phyloP scores from a whole-genome alignment of 2,113 vertebrate species.

The Mormyrus lacerda region DNA sequence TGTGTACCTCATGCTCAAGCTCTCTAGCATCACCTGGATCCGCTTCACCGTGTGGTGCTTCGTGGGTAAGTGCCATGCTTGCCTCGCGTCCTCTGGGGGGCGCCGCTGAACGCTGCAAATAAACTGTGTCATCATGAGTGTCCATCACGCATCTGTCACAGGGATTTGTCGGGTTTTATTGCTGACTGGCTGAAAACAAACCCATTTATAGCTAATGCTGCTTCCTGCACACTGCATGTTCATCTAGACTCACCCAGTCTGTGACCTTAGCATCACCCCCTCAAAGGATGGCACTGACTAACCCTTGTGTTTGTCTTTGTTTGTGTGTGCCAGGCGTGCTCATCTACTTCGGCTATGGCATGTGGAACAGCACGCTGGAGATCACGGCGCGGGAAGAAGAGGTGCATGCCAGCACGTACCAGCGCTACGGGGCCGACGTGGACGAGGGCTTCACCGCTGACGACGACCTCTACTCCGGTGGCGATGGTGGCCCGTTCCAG shows the following conservation, averaged over 20 bases:
- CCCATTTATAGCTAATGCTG: not conserved
- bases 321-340: conserved; percentile 68
- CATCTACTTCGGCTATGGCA: conserved; percentile 97
- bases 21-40: conserved; percentile 90
- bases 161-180: not conserved
- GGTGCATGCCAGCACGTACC: conserved; percentile 91
- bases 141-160: not conserved
- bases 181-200: not conserved
- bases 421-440: conserved; percentile 82
- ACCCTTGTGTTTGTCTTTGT: not conserved
- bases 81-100: conserved; percentile 42
- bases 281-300: not conserved
- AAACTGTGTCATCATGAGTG: conserved; percentile 39
- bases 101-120: conserved; percentile 47
- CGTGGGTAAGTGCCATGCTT: conserved; percentile 69
- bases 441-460: conserved; percentile 86
- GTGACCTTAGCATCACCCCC: not conserved
- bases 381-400: conserved; percentile 86
- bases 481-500: conserved; percentile 49
- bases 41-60: conserved; percentile 91
- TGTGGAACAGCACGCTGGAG: conserved; percentile 97
- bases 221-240: not conserved
- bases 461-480: conserved; percentile 68
- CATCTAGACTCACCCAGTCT: not conserved
- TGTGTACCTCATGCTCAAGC: conserved; percentile 97